Percentiles rank a stretch among this genome's conserved stretches.
Conservation (phyloP, 1,140 invertebrate species). For the Agraylea sexmaculata region DNA sequence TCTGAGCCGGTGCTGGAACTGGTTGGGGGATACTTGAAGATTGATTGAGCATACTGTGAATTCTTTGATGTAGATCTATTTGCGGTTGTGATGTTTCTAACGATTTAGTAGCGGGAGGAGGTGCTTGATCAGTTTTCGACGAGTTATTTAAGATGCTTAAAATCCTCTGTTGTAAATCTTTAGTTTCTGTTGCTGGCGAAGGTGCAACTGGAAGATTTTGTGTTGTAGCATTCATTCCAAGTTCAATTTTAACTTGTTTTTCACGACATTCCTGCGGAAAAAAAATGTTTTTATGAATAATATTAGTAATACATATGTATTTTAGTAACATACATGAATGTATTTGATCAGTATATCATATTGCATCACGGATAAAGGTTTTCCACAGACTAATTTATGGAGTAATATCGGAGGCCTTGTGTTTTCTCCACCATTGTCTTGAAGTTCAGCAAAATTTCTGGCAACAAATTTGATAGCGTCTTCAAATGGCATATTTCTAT, state of each 20-base stretch:
- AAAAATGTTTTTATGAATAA: conserved; percentile 1
- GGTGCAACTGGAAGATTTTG: conserved; percentile 32
- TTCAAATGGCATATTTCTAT: conserved; percentile 89
- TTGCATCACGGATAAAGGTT: conserved; percentile 65
- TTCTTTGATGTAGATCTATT: conserved; percentile 10
- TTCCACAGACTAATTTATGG: conserved; percentile 67
- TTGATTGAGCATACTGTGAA: conserved; percentile 10
- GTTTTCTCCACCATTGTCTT: conserved; percentile 37
- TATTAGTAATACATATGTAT: not conserved
- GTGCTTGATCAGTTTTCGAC: conserved; percentile 26
- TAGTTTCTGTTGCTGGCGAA: conserved; percentile 42
- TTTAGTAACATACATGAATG: conserved; percentile 35
- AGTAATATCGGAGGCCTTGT: conserved; percentile 55
- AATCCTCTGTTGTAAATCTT: conserved; percentile 73
- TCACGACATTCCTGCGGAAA: conserved; percentile 51
- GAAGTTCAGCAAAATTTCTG: conserved; percentile 68
- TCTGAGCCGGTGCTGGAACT: conserved; percentile 23
- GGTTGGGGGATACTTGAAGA: conserved; percentile 22
- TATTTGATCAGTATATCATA: conserved; percentile 72
- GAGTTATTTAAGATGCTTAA: conserved; percentile 66
- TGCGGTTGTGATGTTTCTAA: conserved; percentile 16
- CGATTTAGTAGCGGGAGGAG: conserved; percentile 16
- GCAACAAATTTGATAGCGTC: conserved; percentile 71
- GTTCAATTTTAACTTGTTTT: conserved; percentile 56
- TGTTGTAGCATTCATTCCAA: conserved; percentile 46